These are phyloP conservation scores for Pristis pectinata DNA, from an alignment of 2,797 vertebrate genomes.

Conservation along the genomic window DNA sequence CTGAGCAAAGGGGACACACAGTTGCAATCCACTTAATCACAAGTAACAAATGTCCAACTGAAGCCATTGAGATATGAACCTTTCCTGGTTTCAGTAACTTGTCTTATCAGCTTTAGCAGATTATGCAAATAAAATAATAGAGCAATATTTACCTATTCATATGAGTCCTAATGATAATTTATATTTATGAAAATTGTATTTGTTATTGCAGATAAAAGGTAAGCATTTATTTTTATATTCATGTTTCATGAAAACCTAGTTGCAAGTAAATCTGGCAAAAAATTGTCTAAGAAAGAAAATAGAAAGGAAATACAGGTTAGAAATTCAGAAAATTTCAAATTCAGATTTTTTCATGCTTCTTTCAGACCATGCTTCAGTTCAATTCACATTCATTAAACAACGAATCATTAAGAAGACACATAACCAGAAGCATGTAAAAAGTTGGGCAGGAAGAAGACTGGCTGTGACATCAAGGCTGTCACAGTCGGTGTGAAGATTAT, in stretches of 20 bases:
- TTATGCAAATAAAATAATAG: background rate
- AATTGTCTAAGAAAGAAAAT: background rate
- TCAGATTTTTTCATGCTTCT: no score
- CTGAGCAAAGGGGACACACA: background rate
- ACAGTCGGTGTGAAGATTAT: background rate
- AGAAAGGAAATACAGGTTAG: background rate
- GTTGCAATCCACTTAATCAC: background rate
- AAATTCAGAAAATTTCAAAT: background rate
- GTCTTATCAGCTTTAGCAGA: background rate
- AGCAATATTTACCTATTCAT: background rate
- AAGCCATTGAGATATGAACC: background rate
- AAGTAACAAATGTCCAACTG: background rate
- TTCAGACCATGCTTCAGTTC: background rate
- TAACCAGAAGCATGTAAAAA: background rate
- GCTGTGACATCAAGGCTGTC: background rate
- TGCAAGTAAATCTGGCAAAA: background rate
- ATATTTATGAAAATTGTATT: background rate
- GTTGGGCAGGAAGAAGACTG: background rate
- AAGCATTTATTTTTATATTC: background rate
- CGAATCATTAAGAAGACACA: no score
- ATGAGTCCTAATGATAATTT: background rate
- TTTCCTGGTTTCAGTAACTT: background rate
- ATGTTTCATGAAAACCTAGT: background rate
- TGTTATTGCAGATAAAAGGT: background rate
- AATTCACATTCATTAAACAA: background rate